phyloP scores from a whole-genome alignment of 2,888 invertebrate species.

The Eupithecia subfuscata region DNA sequence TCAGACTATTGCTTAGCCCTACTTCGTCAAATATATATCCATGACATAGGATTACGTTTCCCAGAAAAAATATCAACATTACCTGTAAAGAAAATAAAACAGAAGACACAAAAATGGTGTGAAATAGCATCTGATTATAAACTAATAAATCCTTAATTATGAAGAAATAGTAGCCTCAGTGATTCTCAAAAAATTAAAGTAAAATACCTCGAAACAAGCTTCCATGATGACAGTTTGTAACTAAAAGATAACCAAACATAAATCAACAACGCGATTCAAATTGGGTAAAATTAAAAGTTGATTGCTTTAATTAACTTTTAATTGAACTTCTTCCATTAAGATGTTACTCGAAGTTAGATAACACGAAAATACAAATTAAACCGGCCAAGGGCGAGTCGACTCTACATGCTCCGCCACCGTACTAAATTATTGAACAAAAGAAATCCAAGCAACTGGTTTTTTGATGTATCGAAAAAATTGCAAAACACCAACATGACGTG shows the following conservation, averaged over 20 bases:
- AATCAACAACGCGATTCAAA: not conserved
- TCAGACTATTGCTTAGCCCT: not conserved
- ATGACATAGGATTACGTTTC: not conserved
- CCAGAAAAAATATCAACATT: not conserved
- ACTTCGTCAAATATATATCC: not conserved
- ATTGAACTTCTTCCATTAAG: not conserved
- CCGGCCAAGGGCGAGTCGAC: too few species aligned
- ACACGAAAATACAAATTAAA: not conserved
- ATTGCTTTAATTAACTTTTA: not conserved
- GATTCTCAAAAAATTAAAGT: not conserved
- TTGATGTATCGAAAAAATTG: too few species aligned
- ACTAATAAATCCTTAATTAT: not conserved
- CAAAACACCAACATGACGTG: too few species aligned
- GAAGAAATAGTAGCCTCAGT: not conserved
- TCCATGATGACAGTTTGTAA: slow-evolving; percentile 6
- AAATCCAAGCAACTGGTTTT: too few species aligned
- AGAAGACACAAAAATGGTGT: not conserved
- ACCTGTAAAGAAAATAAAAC: not conserved
- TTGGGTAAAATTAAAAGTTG: slow-evolving; percentile 2
- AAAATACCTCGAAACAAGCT: not conserved
- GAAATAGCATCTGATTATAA: not conserved
- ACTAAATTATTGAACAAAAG: too few species aligned
- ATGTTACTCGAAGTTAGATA: not conserved
- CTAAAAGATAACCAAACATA: not conserved
- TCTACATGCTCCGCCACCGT: too few species aligned